Conservation (phyloP, 2,113 vertebrate species). For the Anguilla japonica region DNA sequence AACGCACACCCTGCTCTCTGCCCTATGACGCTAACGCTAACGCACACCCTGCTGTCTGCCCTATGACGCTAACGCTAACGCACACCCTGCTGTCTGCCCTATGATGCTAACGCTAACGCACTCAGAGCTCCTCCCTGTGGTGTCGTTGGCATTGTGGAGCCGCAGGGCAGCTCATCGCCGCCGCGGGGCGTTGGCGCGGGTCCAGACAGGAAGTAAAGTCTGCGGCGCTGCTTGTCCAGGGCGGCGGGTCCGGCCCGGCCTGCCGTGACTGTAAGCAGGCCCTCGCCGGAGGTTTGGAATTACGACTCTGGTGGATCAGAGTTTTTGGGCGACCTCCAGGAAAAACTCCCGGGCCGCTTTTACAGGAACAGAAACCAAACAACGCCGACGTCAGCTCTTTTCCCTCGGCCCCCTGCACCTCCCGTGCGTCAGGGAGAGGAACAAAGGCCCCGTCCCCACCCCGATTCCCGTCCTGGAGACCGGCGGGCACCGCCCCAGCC, state of each 20-base stretch:
- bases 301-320: not conserved
- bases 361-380: constrained; percentile 11
- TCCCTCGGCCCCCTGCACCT: not conserved
- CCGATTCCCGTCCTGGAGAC: not conserved
- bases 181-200: not conserved
- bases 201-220: not conserved
- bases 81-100: no score
- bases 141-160: not conserved
- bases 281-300: not conserved
- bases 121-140: not conserved
- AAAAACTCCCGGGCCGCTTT: constrained; percentile 9
- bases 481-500: no score
- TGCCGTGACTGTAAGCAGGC: constrained; percentile 9
- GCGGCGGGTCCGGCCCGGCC: not conserved
- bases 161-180: not conserved
- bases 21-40: no score
- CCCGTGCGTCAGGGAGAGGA: not conserved
- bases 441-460: not conserved
- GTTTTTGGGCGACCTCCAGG: constrained; percentile 4
- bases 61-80: no score
- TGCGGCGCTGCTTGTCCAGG: no score
- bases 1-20: no score
- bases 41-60: no score
- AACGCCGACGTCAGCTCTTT: not conserved
- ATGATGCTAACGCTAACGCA: not conserved